Percentiles rank a stretch among this genome's conserved stretches.
phyloP scores from a whole-genome alignment of 2,113 vertebrate genomes.

The Zosterops lateralis region DNA sequence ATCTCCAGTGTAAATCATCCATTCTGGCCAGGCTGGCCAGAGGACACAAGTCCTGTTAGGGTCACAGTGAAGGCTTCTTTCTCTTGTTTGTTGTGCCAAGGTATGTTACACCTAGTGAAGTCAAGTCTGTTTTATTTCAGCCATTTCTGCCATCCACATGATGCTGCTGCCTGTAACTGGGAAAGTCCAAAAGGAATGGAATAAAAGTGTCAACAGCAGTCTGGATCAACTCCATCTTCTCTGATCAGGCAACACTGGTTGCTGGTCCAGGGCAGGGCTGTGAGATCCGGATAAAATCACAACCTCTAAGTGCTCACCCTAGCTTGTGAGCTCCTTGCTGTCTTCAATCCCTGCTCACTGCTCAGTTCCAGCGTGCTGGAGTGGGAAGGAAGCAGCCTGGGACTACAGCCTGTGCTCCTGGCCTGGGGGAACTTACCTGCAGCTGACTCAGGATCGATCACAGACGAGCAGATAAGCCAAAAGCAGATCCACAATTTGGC shows the following conservation, averaged over 20 bases:
- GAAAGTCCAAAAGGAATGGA: neutral
- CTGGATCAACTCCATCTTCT: neutral
- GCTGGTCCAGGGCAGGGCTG: neutral
- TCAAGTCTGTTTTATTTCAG: neutral
- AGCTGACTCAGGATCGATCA: neutral
- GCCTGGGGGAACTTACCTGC: neutral
- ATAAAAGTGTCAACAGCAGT: neutral
- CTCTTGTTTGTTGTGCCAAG: neutral
- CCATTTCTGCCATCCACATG: rapidly evolving
- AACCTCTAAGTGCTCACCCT: neutral
- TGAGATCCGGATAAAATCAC: neutral
- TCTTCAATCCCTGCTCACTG: neutral
- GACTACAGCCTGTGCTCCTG: neutral
- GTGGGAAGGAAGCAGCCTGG: neutral
- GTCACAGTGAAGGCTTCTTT: neutral
- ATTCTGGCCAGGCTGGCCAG: neutral
- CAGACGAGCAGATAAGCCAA: neutral
- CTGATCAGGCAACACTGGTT: neutral
- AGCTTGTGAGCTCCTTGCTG: neutral
- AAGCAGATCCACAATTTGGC: neutral
- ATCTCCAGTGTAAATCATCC: neutral
- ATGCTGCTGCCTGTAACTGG: neutral
- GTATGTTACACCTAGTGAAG: neutral
- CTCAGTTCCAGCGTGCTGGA: rapidly evolving
- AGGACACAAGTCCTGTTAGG: neutral